Percentiles rank a stretch among this genome's conserved stretches.
phyloP scores from a whole-genome alignment of 30 jellyfish, hydroid and myxozoan genomes.

The Morbakka virulenta region DNA sequence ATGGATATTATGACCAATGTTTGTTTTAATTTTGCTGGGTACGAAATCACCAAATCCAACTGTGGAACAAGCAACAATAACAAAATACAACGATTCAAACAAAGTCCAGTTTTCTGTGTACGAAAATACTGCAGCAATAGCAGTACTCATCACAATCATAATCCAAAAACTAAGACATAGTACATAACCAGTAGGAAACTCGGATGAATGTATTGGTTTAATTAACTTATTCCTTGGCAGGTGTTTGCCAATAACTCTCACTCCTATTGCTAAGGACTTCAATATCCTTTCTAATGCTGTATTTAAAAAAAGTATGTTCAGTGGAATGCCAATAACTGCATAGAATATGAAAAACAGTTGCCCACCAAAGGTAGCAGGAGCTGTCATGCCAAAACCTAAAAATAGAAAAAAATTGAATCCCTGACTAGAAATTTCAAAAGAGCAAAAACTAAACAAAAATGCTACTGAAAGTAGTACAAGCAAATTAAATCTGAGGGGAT shows the following conservation, averaged over 20 bases:
- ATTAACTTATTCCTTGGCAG: constrained; percentile 52
- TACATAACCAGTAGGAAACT: constrained; percentile 63
- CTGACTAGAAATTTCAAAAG: too few species aligned
- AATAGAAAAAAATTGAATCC: neutral
- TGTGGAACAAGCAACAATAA: constrained; percentile 83
- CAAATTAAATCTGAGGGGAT: too few species aligned
- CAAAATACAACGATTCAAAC: constrained; percentile 71
- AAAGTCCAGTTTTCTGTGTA: constrained; percentile 76
- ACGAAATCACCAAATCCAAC: constrained; percentile 94
- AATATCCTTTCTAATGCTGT: constrained; percentile 65
- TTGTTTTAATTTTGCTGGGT: constrained; percentile 53
- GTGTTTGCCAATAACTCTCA: constrained; percentile 39
- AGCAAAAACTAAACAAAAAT: too few species aligned
- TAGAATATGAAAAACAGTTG: constrained; percentile 70
- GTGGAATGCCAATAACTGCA: constrained; percentile 86
- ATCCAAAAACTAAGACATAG: constrained; percentile 50
- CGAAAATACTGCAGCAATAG: constrained; percentile 40
- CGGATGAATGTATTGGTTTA: constrained; percentile 59
- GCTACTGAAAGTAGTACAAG: too few species aligned
- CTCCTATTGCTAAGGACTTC: constrained; percentile 37
- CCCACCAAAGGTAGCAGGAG: constrained; percentile 86
- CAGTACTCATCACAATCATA: constrained; percentile 8
- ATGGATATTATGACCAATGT: constrained; percentile 52
- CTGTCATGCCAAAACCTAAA: constrained; percentile 82
- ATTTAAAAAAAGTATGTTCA: constrained; percentile 71